Percentiles rank a stretch among this genome's conserved stretches.
These are phyloP conservation scores for Drusus annulatus DNA, from an alignment of 1,140 invertebrate genomes.

Conservation along the genomic window DNA sequence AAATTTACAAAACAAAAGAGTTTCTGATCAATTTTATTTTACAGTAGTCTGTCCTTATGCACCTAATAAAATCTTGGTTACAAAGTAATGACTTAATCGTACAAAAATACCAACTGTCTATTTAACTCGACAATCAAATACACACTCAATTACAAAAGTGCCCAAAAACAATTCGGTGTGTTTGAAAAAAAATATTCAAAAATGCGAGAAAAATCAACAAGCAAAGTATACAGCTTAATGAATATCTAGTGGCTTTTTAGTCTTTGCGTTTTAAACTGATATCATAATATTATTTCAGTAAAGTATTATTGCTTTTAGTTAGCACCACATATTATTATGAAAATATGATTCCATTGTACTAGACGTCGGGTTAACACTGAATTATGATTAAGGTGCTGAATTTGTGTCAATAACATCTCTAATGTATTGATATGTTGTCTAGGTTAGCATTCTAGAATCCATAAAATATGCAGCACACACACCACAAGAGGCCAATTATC, in stretches of 20 bases:
- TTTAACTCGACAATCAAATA: slow-evolving; percentile 13
- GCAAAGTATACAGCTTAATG: too few species aligned
- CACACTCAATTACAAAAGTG: neutral
- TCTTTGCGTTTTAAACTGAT: neutral
- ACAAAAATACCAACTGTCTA: slow-evolving; percentile 26
- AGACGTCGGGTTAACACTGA: too few species aligned
- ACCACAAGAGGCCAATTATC: too few species aligned
- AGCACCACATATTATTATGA: neutral
- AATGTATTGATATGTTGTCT: too few species aligned
- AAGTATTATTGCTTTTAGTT: slow-evolving; percentile 10
- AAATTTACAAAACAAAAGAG: neutral
- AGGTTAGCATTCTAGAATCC: too few species aligned
- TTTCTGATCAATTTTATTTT: too few species aligned
- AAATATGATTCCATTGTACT: too few species aligned
- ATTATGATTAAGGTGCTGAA: too few species aligned
- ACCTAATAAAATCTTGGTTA: slow-evolving; percentile 28
- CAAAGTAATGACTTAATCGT: slow-evolving; percentile 14
- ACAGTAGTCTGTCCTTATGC: neutral
- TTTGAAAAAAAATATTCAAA: neutral
- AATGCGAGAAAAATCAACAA: too few species aligned
- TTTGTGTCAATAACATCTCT: too few species aligned
- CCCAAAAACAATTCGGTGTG: neutral
- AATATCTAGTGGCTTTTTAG: too few species aligned
- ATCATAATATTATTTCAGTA: neutral
- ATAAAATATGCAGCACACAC: too few species aligned